Evolutionary conservation across 2,113 vertebrate species (phyloP).

Genomic region (mouse (Mus musculus)): GRCm39 chr16:31190501-31191000

Average conservation of each 20-base stretch:
- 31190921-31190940: neutral
- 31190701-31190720: neutral
- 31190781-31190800: neutral
- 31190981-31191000: neutral
- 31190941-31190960: neutral
- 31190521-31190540: neutral
- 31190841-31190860: neutral
- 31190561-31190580: slow-evolving; percentile 2
- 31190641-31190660: neutral
- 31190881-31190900: neutral
- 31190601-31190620: neutral
- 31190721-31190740: neutral
- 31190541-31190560: slow-evolving; percentile 40
- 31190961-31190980: neutral
- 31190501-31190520: neutral
- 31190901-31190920: neutral
- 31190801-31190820: neutral
- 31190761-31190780: neutral
- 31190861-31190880: neutral
- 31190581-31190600: neutral
- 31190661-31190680: neutral
- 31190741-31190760: too few relatives aligned
- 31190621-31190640: neutral
- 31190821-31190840: neutral
- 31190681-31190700: neutral